A percentile compares a stretch with the other conserved stretches of the same genome.
Conservation (phyloP, 2,113 vertebrate species). For the Notothenia coriiceps region DNA sequence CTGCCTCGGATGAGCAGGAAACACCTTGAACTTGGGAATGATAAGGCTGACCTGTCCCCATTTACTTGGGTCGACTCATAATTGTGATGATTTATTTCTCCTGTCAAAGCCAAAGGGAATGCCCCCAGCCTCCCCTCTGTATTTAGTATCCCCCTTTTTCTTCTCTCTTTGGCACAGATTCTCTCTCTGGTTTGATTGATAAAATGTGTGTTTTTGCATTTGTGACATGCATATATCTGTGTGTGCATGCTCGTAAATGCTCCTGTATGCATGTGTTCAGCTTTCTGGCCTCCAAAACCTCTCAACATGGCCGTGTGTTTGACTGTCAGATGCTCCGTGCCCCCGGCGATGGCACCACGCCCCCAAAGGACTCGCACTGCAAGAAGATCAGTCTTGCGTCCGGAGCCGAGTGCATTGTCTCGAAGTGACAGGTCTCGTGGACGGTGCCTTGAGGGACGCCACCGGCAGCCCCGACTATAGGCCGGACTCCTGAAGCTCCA, state of each 20-base stretch:
- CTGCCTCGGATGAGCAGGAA: constrained; percentile 75
- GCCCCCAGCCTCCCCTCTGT: constrained; percentile 33
- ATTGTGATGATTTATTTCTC: constrained; percentile 81
- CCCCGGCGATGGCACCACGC: constrained; percentile 59
- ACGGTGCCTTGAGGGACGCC: constrained; percentile 49
- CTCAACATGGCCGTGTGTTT: constrained; percentile 38
- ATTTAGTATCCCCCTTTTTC: constrained; percentile 33
- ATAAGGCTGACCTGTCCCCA: constrained; percentile 77
- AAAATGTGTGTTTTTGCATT: constrained; percentile 17
- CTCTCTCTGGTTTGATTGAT: constrained; percentile 24
- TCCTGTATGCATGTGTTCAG: constrained; percentile 24
- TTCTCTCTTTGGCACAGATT: constrained; percentile 14
- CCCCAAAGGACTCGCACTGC: constrained; percentile 54
- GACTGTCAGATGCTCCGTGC: constrained; percentile 54
- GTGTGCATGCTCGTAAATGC: constrained; percentile 18
- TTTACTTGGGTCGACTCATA: constrained; percentile 73
- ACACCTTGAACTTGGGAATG: constrained; percentile 76
- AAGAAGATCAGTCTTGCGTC: constrained; percentile 40
- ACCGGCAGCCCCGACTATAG: constrained; percentile 25
- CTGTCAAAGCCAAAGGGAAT: constrained; percentile 70
- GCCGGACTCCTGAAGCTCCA: constrained; percentile 42
- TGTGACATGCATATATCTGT: constrained; percentile 1
- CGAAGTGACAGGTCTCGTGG: constrained; percentile 56
- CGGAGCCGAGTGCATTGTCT: constrained; percentile 48
- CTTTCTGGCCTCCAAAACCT: constrained; percentile 35